Conservation (phyloP, 2,113 vertebrate genomes). For the Laterallus jamaicensis region DNA sequence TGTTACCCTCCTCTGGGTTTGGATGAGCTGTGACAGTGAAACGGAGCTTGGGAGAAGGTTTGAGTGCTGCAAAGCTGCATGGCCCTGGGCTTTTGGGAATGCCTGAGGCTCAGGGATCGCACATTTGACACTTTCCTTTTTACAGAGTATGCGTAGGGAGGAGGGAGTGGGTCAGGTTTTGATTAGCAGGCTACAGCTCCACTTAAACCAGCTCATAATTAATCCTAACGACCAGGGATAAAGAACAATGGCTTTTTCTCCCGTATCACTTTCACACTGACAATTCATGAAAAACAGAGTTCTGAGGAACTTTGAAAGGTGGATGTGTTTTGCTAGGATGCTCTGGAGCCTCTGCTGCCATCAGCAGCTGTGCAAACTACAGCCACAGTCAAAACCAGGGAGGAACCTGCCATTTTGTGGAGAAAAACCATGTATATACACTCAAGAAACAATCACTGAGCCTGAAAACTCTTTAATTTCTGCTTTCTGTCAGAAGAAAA, state of each 20-base stretch:
- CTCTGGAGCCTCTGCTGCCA: neutral
- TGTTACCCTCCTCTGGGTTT: neutral
- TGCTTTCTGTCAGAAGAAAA: neutral
- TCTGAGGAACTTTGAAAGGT: neutral
- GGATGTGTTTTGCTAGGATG: neutral
- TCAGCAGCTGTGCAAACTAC: neutral
- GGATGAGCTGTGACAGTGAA: neutral
- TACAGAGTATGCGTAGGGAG: accelerated
- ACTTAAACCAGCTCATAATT: neutral
- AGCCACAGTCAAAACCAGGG: neutral
- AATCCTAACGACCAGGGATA: neutral
- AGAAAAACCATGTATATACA: neutral
- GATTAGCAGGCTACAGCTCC: neutral
- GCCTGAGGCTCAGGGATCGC: neutral
- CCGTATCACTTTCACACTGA: neutral
- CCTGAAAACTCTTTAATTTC: neutral
- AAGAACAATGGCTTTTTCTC: neutral
- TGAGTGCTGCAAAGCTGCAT: neutral
- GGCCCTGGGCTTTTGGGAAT: neutral
- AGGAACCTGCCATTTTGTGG: neutral
- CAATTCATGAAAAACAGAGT: neutral
- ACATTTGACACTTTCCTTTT: neutral
- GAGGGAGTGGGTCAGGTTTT: neutral
- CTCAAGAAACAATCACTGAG: neutral
- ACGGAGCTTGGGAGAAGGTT: neutral